A percentile compares a stretch with the other conserved stretches of the same genome.
Conservation (phyloP, 2,888 invertebrate genomes). For the Melipona bicolor region DNA sequence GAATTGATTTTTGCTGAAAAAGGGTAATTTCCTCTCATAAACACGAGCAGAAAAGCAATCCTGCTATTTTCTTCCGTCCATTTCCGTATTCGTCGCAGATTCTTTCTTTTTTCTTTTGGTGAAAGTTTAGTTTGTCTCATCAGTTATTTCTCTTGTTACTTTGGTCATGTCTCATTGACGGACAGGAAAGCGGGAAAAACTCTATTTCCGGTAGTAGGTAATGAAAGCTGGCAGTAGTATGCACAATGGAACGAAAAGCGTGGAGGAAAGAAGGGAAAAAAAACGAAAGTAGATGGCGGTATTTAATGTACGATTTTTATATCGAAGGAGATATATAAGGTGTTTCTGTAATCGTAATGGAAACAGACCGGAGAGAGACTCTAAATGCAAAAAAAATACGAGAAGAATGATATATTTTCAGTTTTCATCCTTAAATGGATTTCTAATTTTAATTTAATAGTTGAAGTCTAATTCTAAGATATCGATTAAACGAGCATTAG, state of each 20-base stretch:
- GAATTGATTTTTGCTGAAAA: background rate
- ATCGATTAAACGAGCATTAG: no score
- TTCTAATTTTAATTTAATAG: no score
- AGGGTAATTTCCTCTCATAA: slow-evolving; percentile 7
- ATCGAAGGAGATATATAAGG: background rate
- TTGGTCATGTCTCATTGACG: background rate
- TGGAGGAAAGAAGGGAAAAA: background rate
- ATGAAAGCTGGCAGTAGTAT: background rate
- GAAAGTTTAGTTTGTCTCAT: background rate
- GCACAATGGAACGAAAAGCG: background rate
- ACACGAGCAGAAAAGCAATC: slow-evolving; percentile 11
- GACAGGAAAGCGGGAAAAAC: background rate
- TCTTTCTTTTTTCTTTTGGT: background rate
- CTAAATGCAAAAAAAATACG: no score
- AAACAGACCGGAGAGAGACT: no score
- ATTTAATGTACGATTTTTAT: background rate
- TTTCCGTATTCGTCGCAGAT: background rate
- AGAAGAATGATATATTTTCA: no score
- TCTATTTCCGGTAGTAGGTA: background rate
- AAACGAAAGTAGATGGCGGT: background rate
- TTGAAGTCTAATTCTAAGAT: no score
- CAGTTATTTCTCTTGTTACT: background rate
- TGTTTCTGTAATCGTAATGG: no score
- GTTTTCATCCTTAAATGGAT: no score
- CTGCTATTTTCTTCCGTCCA: slow-evolving; percentile 3